A percentile compares a stretch with the other conserved stretches of the same genome.
phyloP scores from a whole-genome alignment of 2,113 vertebrate species.

The Centropus unirufus region DNA sequence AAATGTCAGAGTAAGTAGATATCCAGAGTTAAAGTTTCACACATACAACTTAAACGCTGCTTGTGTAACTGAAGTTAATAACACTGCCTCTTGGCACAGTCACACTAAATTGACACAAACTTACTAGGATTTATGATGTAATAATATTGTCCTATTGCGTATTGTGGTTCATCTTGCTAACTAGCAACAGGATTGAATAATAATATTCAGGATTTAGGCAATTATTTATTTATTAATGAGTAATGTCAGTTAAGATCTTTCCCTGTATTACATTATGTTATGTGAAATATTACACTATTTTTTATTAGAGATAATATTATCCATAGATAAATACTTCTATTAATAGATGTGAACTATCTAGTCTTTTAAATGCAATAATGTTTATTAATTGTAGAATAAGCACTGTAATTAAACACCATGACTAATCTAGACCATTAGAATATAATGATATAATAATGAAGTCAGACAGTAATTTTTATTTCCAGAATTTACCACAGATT shows the following conservation, averaged over 20 bases:
- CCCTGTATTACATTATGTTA: not conserved
- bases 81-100: not conserved
- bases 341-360: not conserved
- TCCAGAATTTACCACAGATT: not conserved
- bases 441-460: not conserved
- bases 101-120: not conserved
- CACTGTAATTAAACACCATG: not conserved
- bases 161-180: not conserved
- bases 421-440: not conserved
- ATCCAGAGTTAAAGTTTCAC: not conserved
- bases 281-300: not conserved
- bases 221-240: not conserved
- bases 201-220: not conserved
- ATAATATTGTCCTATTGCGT: not conserved
- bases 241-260: not conserved
- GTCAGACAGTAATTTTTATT: not conserved
- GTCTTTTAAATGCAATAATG: not conserved
- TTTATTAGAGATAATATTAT: not conserved
- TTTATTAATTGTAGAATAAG: not conserved
- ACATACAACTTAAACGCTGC: not conserved
- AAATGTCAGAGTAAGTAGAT: not conserved
- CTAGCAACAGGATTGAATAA: not conserved
- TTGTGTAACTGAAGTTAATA: not conserved
- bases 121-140: not conserved
- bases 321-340: not conserved